phyloP scores from a whole-genome alignment of 1,140 invertebrate species.

The Rhagoletis zephyria region DNA sequence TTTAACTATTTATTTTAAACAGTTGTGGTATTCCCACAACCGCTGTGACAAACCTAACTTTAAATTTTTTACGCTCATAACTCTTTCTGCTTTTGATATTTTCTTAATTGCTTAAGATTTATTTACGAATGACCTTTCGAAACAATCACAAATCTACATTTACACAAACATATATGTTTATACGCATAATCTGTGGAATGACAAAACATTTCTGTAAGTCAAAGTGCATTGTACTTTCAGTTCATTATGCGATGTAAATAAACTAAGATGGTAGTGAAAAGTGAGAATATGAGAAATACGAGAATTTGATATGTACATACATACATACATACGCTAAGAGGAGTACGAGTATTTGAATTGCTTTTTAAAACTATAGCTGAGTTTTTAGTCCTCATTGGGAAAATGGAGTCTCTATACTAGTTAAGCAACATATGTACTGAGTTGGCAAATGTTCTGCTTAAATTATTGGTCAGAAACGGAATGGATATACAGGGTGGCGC shows the following conservation, averaged over 20 bases:
- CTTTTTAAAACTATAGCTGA: too few species aligned
- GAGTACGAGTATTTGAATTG: too few species aligned
- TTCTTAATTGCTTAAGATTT: conserved; percentile 25
- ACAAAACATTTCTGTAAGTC: conserved; percentile 18
- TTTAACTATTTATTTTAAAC: neutral
- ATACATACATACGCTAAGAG: too few species aligned
- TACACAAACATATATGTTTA: neutral
- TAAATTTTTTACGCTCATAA: neutral
- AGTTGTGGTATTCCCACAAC: neutral
- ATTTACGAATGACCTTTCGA: conserved; percentile 12
- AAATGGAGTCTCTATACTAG: too few species aligned
- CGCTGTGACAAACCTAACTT: neutral
- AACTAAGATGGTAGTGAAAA: neutral
- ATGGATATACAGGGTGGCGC: too few species aligned
- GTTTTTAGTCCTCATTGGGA: too few species aligned
- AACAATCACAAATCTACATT: neutral
- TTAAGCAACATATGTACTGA: too few species aligned
- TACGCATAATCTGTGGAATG: neutral
- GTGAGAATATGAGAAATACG: neutral
- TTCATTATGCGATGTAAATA: neutral
- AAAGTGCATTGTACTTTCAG: conserved; percentile 38
- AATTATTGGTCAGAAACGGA: too few species aligned
- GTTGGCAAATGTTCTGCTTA: too few species aligned
- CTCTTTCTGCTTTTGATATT: neutral
- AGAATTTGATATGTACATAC: too few species aligned